Conservation (phyloP, 2,888 invertebrate genomes). For the Thelaira solivaga region DNA sequence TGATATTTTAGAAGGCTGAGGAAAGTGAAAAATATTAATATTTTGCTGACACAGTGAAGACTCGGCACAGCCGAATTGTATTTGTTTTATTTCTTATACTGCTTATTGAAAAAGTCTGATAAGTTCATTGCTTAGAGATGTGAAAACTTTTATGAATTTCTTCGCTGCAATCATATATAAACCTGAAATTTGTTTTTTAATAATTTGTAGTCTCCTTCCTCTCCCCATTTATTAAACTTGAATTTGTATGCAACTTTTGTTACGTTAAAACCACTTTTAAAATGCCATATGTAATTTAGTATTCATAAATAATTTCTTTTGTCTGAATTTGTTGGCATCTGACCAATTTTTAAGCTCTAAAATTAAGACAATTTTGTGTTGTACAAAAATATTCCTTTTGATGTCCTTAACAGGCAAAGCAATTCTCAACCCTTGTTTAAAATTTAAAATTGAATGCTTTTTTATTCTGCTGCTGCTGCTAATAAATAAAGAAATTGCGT, state of each 20-base stretch:
- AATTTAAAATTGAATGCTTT: background rate
- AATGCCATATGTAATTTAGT: background rate
- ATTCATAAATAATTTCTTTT: background rate
- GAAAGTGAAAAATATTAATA: too few relatives aligned
- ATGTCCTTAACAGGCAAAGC: constrained; percentile 19
- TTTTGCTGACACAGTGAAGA: too few relatives aligned
- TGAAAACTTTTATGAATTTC: too few relatives aligned
- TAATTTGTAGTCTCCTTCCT: too few relatives aligned
- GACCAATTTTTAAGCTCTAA: background rate
- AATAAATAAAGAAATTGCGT: constrained; percentile 37
- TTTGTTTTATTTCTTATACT: too few relatives aligned
- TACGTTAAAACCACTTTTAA: background rate
- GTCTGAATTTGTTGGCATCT: background rate
- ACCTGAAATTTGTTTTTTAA: too few relatives aligned
- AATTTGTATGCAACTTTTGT: too few relatives aligned
- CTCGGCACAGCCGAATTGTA: too few relatives aligned
- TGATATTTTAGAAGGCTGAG: too few relatives aligned
- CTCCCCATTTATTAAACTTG: background rate
- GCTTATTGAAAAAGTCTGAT: too few relatives aligned
- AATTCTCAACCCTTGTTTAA: constrained; percentile 23
- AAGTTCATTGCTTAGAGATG: too few relatives aligned
- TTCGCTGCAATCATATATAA: too few relatives aligned
- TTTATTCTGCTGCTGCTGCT: background rate
- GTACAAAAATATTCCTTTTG: background rate
- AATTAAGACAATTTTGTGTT: background rate